phyloP scores from a whole-genome alignment of 2,888 invertebrate genomes.

The Uloborus plumipes region DNA sequence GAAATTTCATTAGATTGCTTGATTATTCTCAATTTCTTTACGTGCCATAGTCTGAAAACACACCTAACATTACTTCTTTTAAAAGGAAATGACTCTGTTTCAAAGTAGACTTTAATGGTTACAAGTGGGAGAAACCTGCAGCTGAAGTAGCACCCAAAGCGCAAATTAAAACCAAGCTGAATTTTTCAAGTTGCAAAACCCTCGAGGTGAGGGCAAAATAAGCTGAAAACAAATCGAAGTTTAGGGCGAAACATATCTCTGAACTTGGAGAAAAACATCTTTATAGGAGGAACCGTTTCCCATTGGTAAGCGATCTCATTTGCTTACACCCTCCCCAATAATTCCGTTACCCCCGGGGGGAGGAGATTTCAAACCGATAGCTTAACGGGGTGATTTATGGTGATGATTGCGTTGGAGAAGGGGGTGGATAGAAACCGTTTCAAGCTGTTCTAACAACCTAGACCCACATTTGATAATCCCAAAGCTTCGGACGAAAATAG shows the following conservation, averaged over 20 bases:
- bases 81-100: no score
- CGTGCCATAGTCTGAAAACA: no score
- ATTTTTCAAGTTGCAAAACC: no score
- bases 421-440: conserved; percentile 20
- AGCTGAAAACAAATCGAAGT: conserved; percentile 13
- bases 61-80: no score
- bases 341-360: conserved; percentile 24
- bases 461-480: conserved; percentile 47
- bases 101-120: no score
- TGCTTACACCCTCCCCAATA: conserved; percentile 38
- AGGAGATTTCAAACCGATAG: conserved; percentile 52
- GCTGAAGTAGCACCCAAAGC: no score
- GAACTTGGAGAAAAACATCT: conserved; percentile 15
- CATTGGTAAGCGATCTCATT: conserved; percentile 45
- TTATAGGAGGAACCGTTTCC: conserved; percentile 34
- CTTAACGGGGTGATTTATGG: conserved; percentile 57
- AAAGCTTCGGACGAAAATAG: conserved; percentile 3
- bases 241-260: conserved; percentile 17
- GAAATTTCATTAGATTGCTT: no score
- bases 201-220: neutral
- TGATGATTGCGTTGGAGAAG: conserved; percentile 41
- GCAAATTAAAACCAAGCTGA: no score
- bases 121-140: no score
- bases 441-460: conserved; percentile 49
- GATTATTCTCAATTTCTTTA: no score